Conservation (phyloP, 2,888 invertebrate species). For the Thymelicus lineola region DNA sequence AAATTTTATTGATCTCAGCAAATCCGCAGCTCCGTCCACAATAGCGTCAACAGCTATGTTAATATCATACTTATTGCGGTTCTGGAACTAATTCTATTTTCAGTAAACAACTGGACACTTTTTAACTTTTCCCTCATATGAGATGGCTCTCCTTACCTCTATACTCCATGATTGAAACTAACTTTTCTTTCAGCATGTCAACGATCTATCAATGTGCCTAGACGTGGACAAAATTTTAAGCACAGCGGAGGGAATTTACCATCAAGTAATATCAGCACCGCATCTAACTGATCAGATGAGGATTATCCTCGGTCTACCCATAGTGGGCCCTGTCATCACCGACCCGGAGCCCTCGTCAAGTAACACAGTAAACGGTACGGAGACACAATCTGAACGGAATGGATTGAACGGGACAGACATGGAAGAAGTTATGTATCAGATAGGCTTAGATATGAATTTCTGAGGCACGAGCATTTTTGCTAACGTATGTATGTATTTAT, state of each 20-base stretch:
- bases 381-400: constrained; percentile 44
- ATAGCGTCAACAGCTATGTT: too few relatives aligned
- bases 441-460: constrained; percentile 83
- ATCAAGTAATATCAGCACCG: constrained; percentile 91
- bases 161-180: too few relatives aligned
- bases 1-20: too few relatives aligned
- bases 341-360: constrained; percentile 44
- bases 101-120: too few relatives aligned
- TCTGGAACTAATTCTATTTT: too few relatives aligned
- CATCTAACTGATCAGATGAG: constrained; percentile 90
- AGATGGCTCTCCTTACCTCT: too few relatives aligned
- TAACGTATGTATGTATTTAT: constrained; percentile 38
- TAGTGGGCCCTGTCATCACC: constrained; percentile 41
- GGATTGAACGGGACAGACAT: constrained; percentile 59
- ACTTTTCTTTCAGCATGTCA: constrained; percentile 92
- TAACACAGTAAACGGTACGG: constrained; percentile 53
- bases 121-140: too few relatives aligned
- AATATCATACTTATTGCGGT: too few relatives aligned
- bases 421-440: constrained; percentile 86
- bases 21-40: too few relatives aligned
- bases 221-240: constrained; percentile 93
- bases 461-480: constrained; percentile 62
- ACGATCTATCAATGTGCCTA: constrained; percentile 95
- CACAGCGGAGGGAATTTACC: constrained; percentile 96
- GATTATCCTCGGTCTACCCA: constrained; percentile 87